These are phyloP conservation scores for Periparus ater DNA, from an alignment of 2,797 vertebrate species.

Conservation along the genomic window DNA sequence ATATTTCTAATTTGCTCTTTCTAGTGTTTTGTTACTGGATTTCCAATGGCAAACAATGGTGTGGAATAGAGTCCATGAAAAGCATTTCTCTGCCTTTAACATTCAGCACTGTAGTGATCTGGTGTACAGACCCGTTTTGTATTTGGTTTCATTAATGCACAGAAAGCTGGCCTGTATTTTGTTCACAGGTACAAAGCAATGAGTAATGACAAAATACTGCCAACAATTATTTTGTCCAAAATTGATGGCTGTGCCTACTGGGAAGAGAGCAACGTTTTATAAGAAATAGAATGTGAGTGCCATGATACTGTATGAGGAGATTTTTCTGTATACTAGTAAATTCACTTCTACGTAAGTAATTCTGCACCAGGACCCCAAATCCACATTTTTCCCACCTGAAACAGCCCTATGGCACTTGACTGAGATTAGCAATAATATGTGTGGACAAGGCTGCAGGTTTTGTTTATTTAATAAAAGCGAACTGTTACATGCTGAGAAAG, in stretches of 20 bases:
- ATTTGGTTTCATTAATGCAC: fast-evolving
- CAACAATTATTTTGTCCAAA: not conserved
- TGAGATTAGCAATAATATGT: not conserved
- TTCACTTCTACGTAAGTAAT: not conserved
- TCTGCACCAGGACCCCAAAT: not conserved
- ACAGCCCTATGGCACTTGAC: fast-evolving
- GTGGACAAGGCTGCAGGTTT: not conserved
- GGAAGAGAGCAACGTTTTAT: not conserved
- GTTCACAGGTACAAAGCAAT: not conserved
- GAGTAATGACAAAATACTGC: not conserved
- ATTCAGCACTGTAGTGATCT: not conserved
- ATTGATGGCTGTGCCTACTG: not conserved
- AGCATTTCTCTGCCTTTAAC: not conserved
- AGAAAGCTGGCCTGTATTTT: not conserved
- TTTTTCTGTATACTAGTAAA: not conserved
- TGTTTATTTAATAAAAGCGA: not conserved
- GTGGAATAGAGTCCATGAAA: not conserved
- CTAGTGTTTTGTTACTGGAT: not conserved
- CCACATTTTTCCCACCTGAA: not conserved
- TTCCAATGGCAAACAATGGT: not conserved
- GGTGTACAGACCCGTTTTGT: not conserved
- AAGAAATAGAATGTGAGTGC: not conserved
- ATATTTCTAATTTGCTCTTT: not conserved
- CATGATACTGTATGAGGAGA: fast-evolving
- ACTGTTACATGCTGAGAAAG: not conserved